These are phyloP conservation scores for Homarus americanus DNA, from an alignment of 1,140 invertebrate genomes.

Conservation along the genomic window DNA sequence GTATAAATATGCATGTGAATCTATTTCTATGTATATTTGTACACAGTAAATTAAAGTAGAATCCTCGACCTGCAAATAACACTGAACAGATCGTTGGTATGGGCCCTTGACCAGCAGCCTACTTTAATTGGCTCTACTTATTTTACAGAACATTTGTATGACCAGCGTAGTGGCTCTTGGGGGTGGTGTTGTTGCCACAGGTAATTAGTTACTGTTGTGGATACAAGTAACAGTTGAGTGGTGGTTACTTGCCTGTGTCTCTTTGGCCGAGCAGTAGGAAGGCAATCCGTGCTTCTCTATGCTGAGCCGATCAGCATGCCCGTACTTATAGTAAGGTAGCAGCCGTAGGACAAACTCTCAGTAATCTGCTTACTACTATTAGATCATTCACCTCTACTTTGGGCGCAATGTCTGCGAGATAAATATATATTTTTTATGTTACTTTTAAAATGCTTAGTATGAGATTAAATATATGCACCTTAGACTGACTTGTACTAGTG, in stretches of 20 bases:
- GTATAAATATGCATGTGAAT: conserved; percentile 14
- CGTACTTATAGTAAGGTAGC: neutral
- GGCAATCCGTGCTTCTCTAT: conserved; percentile 2
- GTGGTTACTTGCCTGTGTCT: neutral
- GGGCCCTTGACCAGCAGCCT: neutral
- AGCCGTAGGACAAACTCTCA: conserved; percentile 4
- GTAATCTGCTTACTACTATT: conserved; percentile 8
- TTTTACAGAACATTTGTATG: conserved; percentile 54
- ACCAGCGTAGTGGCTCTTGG: conserved; percentile 21
- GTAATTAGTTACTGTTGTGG: conserved; percentile 28
- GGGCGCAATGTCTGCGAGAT: neutral
- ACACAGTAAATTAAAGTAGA: neutral
- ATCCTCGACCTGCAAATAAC: neutral
- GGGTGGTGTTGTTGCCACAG: conserved; percentile 24
- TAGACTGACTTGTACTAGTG: neutral
- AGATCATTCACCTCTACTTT: conserved; percentile 5
- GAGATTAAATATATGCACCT: neutral
- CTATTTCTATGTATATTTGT: neutral
- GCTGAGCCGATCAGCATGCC: conserved; percentile 18
- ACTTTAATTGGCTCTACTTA: conserved; percentile 13
- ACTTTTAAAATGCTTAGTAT: neutral
- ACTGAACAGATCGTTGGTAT: neutral
- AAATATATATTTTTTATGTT: neutral
- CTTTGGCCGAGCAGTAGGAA: conserved; percentile 6
- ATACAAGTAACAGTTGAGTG: conserved; percentile 22